Conservation (phyloP, 1,140 invertebrate genomes). For the Halotydeus destructor region DNA sequence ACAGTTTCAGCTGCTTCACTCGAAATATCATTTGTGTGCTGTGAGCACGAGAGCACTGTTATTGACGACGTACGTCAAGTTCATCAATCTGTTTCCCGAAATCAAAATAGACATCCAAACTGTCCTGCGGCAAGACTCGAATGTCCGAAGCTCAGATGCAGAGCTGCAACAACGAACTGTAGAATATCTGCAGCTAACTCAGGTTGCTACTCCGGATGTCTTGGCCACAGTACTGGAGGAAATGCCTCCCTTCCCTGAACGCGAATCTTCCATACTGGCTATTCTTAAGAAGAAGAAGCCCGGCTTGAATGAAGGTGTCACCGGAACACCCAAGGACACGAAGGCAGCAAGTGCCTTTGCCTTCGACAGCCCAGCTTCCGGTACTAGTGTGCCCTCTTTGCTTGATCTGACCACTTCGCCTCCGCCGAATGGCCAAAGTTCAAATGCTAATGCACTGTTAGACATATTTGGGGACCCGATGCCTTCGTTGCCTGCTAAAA, state of each 20-base stretch:
- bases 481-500: slow-evolving; percentile 11
- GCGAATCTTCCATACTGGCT: slow-evolving; percentile 83
- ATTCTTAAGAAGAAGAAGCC: slow-evolving; percentile 95
- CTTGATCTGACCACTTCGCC: slow-evolving; percentile 53
- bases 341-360: background rate
- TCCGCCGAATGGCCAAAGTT: slow-evolving; percentile 35
- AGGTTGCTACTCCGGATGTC: slow-evolving; percentile 88
- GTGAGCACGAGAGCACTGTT: slow-evolving; percentile 83
- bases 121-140: slow-evolving; percentile 79
- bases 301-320: slow-evolving; percentile 23
- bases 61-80: slow-evolving; percentile 96
- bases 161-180: slow-evolving; percentile 94
- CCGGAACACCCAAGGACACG: slow-evolving; percentile 10
- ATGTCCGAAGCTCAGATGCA: slow-evolving; percentile 87
- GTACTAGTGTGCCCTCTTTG: slow-evolving; percentile 23
- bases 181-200: slow-evolving; percentile 89
- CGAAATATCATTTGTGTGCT: slow-evolving; percentile 95
- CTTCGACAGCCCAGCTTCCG: background rate
- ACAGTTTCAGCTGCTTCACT: slow-evolving; percentile 90
- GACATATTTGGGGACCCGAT: slow-evolving; percentile 59
- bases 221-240: slow-evolving; percentile 95
- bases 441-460: slow-evolving; percentile 51
- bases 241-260: slow-evolving; percentile 98
- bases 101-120: slow-evolving; percentile 91
- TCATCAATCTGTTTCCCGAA: slow-evolving; percentile 97